Percentiles rank a stretch among this genome's conserved stretches.
phyloP scores from a whole-genome alignment of 2,888 invertebrate species.

The Lydus trimaculatus region DNA sequence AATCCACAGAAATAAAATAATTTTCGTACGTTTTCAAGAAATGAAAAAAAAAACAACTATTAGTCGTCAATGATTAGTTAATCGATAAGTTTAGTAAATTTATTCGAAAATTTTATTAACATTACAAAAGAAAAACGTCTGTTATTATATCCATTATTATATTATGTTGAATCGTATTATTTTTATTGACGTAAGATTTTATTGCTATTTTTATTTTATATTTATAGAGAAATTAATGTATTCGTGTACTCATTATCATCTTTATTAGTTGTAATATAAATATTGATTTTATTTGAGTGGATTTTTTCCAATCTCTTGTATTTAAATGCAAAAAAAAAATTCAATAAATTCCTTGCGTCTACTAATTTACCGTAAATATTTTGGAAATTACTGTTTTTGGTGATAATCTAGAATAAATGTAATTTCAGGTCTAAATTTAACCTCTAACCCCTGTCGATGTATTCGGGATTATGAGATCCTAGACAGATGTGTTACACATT shows the following conservation, averaged over 20 bases:
- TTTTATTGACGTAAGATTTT: conserved; percentile 6
- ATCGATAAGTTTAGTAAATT: neutral
- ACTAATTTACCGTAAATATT: neutral
- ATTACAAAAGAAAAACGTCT: neutral
- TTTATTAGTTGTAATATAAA: conserved; percentile 11
- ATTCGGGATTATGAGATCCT: conserved; percentile 57
- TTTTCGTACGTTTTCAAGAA: too few relatives aligned
- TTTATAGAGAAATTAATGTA: neutral
- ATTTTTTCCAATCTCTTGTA: neutral
- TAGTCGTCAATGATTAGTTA: neutral
- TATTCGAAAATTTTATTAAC: neutral
- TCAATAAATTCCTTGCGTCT: neutral
- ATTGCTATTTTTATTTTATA: conserved; percentile 4
- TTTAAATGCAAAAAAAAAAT: too few relatives aligned
- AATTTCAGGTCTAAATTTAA: conserved; percentile 53
- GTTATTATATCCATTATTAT: neutral
- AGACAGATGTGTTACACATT: conserved; percentile 59
- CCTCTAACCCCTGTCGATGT: conserved; percentile 58
- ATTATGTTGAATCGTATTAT: neutral
- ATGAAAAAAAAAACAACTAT: neutral
- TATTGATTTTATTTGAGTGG: conserved; percentile 1
- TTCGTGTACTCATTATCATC: conserved; percentile 9
- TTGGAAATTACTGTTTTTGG: neutral
- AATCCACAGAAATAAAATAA: conserved; percentile 27
- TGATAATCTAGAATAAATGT: conserved; percentile 1